phyloP scores from a whole-genome alignment of 1,140 invertebrate species.

The Cyclargus thomasi region DNA sequence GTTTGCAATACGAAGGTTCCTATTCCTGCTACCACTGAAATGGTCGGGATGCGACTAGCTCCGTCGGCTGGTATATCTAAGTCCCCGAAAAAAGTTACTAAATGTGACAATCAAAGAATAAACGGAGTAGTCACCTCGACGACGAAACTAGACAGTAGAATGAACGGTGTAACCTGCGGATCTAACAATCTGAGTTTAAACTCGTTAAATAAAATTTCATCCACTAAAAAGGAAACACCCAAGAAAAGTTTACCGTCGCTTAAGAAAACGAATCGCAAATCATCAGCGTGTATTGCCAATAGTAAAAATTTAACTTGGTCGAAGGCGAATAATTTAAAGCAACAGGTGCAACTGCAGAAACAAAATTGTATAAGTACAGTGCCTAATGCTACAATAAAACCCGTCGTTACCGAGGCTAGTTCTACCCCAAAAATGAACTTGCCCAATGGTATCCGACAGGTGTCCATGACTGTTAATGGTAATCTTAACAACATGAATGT shows the following conservation, averaged over 20 bases:
- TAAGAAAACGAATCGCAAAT: conserved; percentile 65
- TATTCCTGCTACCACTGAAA: conserved; percentile 46
- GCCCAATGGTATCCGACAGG: conserved; percentile 59
- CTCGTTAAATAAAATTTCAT: conserved; percentile 22
- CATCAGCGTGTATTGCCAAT: conserved; percentile 67
- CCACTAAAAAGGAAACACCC: conserved; percentile 45
- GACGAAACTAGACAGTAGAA: conserved; percentile 63
- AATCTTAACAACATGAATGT: conserved; percentile 54
- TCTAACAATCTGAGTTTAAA: conserved; percentile 55
- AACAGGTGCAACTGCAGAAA: conserved; percentile 64
- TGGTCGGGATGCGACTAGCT: conserved; percentile 41
- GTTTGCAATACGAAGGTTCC: conserved; percentile 43
- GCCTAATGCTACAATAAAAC: conserved; percentile 37
- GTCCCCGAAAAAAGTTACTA: conserved; percentile 46
- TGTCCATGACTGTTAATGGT: conserved; percentile 60
- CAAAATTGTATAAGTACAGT: conserved; percentile 57
- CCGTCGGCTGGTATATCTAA: conserved; percentile 40
- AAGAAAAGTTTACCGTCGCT: conserved; percentile 43
- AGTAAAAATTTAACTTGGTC: conserved; percentile 71
- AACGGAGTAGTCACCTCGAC: conserved; percentile 60
- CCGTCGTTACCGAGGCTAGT: conserved; percentile 42
- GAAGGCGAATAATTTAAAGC: conserved; percentile 67
- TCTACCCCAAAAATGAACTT: conserved; percentile 57
- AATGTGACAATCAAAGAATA: conserved; percentile 42
- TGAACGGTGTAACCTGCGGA: conserved; percentile 64